Evolutionary conservation across 2,888 invertebrate species (phyloP).

Genomic region (Linnaemya vulpina): DNA sequence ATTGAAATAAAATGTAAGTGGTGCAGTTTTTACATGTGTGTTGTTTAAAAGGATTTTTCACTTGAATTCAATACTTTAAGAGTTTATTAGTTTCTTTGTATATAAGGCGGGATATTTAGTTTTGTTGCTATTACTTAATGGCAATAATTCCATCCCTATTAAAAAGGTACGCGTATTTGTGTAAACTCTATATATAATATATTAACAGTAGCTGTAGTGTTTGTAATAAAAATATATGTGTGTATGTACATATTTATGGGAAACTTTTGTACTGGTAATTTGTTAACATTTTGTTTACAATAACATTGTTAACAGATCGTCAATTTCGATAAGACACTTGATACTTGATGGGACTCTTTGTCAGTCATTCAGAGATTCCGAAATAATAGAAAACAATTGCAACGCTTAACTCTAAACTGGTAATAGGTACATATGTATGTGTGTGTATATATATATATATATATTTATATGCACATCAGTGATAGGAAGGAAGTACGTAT

Average conservation of each 20-base stretch:
- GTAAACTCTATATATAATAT: neutral
- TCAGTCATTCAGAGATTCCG: neutral
- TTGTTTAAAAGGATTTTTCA: too few relatives aligned
- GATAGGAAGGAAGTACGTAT: constrained; percentile 34
- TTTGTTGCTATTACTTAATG: neutral
- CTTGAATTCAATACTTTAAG: too few relatives aligned
- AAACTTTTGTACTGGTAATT: constrained; percentile 42
- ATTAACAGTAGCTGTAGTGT: neutral
- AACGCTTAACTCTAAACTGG: constrained; percentile 52
- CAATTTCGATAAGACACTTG: constrained; percentile 78
- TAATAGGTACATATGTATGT: neutral
- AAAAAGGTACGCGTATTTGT: neutral
- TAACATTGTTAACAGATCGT: constrained; percentile 75
- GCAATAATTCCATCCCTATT: constrained; percentile 3
- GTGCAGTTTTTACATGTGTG: too few relatives aligned
- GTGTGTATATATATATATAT: neutral
- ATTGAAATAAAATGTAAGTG: too few relatives aligned
- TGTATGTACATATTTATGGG: neutral
- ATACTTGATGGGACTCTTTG: constrained; percentile 75
- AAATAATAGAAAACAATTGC: constrained; percentile 28
- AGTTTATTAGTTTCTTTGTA: neutral
- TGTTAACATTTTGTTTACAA: constrained; percentile 59
- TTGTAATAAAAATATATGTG: neutral
- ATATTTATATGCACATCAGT: neutral
- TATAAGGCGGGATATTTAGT: neutral